Percentiles rank a stretch among this genome's conserved stretches.
Conservation (phyloP, 2,888 invertebrate species). For the Drosophila nigricruria region DNA sequence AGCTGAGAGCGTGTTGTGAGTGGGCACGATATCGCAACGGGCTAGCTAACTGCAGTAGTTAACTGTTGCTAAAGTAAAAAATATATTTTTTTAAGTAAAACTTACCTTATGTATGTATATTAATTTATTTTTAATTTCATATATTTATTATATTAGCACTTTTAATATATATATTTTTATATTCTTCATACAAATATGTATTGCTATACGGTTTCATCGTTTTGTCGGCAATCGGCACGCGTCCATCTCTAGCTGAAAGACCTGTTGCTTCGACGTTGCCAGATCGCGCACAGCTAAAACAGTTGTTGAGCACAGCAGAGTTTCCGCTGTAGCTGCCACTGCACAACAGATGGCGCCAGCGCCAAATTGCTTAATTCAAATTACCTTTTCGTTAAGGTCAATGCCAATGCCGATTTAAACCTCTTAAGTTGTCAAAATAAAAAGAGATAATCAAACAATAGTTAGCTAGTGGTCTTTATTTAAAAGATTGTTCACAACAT, state of each 20-base stretch:
- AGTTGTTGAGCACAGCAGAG: neutral
- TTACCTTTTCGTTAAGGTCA: slow-evolving; percentile 24
- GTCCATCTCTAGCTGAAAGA: slow-evolving; percentile 7
- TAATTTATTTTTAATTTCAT: neutral
- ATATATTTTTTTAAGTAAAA: neutral
- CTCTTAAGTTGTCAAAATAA: neutral
- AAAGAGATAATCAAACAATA: neutral
- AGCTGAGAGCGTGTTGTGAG: slow-evolving; percentile 31
- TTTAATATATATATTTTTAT: neutral
- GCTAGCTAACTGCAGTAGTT: neutral
- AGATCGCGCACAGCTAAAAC: neutral
- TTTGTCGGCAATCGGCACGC: neutral
- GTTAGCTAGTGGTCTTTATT: slow-evolving; percentile 54
- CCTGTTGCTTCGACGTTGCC: slow-evolving; percentile 39
- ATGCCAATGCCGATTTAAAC: slow-evolving; percentile 19
- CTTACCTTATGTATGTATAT: neutral
- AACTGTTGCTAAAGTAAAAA: too few relatives aligned
- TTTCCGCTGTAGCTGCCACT: neutral
- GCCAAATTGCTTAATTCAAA: neutral
- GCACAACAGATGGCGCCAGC: slow-evolving; percentile 35
- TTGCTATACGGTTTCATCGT: too few relatives aligned
- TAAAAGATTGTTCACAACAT: slow-evolving; percentile 57
- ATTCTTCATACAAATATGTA: accelerated
- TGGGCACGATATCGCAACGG: neutral
- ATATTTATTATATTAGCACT: neutral